Conservation (phyloP, 2,888 invertebrate species). For the Eilema sororculum region DNA sequence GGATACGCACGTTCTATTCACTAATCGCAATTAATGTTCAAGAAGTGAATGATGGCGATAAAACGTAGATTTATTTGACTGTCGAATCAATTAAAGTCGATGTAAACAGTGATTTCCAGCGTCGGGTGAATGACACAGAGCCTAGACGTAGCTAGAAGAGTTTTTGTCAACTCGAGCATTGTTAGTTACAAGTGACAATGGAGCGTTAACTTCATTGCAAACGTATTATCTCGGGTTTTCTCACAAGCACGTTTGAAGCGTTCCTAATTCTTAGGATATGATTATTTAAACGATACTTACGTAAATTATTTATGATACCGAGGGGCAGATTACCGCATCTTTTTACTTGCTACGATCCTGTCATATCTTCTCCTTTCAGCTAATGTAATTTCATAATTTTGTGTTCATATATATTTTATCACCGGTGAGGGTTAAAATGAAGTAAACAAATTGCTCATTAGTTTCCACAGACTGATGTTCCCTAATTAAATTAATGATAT, state of each 20-base stretch:
- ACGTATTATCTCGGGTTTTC: constrained; percentile 29
- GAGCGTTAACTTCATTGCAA: constrained; percentile 54
- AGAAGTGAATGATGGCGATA: constrained; percentile 47
- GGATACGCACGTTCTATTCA: constrained; percentile 43
- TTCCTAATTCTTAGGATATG: constrained; percentile 9
- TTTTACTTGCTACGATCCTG: neutral
- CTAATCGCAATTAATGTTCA: constrained; percentile 51
- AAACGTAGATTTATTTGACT: constrained; percentile 53
- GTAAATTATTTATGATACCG: neutral
- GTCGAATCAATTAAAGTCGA: constrained; percentile 57
- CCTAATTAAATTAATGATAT: neutral
- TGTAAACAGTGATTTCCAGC: constrained; percentile 69
- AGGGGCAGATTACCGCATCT: neutral
- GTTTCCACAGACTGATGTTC: neutral
- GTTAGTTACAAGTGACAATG: constrained; percentile 61
- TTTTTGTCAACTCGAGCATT: constrained; percentile 66
- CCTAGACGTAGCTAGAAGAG: constrained; percentile 35
- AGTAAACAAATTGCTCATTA: neutral
- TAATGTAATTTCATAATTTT: no score
- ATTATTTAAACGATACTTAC: neutral
- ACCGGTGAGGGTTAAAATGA: no score
- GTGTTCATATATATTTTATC: neutral
- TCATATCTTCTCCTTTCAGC: no score
- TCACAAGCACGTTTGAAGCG: neutral
- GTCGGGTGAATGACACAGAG: constrained; percentile 69